Evolutionary conservation across 2,113 vertebrate species (phyloP).

Genomic region (Eubucco bourcierii): DNA sequence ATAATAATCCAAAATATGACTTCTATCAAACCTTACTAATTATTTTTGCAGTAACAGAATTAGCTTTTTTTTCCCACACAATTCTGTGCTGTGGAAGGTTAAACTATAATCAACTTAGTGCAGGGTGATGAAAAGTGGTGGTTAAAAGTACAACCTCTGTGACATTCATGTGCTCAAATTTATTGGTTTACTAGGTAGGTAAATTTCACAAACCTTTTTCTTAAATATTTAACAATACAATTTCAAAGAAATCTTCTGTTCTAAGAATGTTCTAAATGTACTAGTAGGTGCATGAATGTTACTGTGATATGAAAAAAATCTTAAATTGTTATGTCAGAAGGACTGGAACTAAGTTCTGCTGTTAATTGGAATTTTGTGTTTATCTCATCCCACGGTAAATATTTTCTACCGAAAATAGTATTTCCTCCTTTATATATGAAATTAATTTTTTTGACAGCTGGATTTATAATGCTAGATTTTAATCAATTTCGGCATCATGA

Average conservation of each 20-base stretch:
- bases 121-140: neutral
- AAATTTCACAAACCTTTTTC: neutral
- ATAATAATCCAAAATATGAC: neutral
- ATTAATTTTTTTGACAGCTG: neutral
- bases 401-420: neutral
- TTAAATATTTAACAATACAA: neutral
- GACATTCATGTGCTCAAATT: neutral
- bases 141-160: neutral
- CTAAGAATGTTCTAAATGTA: neutral
- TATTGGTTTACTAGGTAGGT: neutral
- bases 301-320: neutral
- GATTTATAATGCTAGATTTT: neutral
- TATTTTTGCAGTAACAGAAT: neutral
- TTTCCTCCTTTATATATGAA: neutral
- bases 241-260: neutral
- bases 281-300: neutral
- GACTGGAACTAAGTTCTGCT: neutral
- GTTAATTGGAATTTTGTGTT: neutral
- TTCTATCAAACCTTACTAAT: neutral
- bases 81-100: neutral
- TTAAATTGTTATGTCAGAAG: neutral
- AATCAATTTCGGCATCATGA: neutral
- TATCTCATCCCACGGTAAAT: neutral
- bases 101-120: neutral
- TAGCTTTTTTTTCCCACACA: neutral